A percentile compares a stretch with the other conserved stretches of the same genome.
These are phyloP conservation scores for Lagopus leucura DNA, from an alignment of 2,113 vertebrate species.

Conservation along the genomic window DNA sequence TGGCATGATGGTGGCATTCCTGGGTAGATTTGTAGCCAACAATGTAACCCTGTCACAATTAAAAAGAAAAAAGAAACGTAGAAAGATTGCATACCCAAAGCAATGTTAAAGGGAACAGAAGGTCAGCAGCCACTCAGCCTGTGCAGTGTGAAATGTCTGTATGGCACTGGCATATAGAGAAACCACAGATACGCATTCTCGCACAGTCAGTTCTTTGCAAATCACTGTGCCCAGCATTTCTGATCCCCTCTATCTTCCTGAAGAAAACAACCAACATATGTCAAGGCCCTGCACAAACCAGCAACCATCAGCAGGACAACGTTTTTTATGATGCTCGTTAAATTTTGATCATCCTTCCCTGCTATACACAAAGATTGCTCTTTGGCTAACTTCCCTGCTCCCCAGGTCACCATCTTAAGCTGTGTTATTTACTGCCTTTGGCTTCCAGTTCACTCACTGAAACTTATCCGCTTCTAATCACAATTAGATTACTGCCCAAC, in stretches of 20 bases:
- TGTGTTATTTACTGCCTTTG: not conserved
- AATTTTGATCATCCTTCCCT: not conserved
- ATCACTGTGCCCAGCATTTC: not conserved
- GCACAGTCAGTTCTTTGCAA: not conserved
- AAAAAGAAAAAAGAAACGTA: not conserved
- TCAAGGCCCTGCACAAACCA: not conserved
- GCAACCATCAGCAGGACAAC: not conserved
- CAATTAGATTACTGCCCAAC: not conserved
- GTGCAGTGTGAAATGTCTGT: fast-evolving
- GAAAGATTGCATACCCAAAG: not conserved
- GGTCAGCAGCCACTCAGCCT: not conserved
- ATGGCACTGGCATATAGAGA: fast-evolving
- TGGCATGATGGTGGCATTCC: not conserved
- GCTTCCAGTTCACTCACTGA: not conserved
- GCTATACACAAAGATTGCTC: fast-evolving
- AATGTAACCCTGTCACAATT: not conserved
- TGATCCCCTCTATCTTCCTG: fast-evolving
- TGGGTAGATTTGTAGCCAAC: not conserved
- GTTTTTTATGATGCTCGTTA: fast-evolving
- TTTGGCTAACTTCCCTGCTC: not conserved
- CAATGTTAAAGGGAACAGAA: not conserved
- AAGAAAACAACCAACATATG: not conserved
- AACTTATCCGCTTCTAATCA: not conserved
- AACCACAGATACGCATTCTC: not conserved
- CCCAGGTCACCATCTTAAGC: not conserved